These are phyloP conservation scores for Erpetoichthys calabaricus DNA, from an alignment of 2,797 vertebrate genomes.

Conservation along the genomic window DNA sequence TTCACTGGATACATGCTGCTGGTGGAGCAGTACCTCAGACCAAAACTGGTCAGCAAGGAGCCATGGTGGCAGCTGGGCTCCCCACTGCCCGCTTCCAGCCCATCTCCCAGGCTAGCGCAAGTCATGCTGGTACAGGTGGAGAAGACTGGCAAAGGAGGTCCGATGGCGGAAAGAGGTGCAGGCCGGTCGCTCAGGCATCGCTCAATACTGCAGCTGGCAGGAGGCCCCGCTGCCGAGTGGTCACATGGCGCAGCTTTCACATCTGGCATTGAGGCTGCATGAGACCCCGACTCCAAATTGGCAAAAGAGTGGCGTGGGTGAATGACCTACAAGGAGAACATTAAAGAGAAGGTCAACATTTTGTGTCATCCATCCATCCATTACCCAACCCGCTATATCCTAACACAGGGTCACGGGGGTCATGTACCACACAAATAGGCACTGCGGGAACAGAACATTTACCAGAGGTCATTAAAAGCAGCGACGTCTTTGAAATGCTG, in stretches of 20 bases:
- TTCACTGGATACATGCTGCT: slow-evolving; percentile 43
- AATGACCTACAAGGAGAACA: slow-evolving; percentile 2
- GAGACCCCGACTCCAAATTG: slow-evolving; percentile 22
- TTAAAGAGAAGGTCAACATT: slow-evolving; percentile 1
- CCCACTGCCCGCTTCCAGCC: slow-evolving; percentile 37
- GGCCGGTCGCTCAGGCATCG: slow-evolving; percentile 46
- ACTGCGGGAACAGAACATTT: too few relatives aligned
- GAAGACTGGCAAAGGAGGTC: slow-evolving; percentile 37
- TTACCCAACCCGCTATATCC: too few relatives aligned
- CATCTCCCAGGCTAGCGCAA: slow-evolving; percentile 48
- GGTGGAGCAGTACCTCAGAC: slow-evolving; percentile 52
- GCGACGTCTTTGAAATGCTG: too few relatives aligned
- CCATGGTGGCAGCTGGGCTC: slow-evolving; percentile 53
- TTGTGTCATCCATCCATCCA: too few relatives aligned
- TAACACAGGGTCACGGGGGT: too few relatives aligned
- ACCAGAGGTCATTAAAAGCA: too few relatives aligned
- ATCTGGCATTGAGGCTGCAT: slow-evolving; percentile 44
- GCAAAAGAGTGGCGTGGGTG: slow-evolving; percentile 20
- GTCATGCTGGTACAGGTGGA: slow-evolving; percentile 41
- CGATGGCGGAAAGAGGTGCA: slow-evolving; percentile 46
- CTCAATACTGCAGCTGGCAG: slow-evolving; percentile 51
- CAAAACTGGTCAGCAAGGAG: slow-evolving; percentile 56
- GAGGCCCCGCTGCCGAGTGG: slow-evolving; percentile 41
- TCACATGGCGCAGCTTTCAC: slow-evolving; percentile 59
- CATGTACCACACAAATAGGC: too few relatives aligned